Evolutionary conservation across 2,797 vertebrate species (phyloP).

Genomic region (Tinamus major): DNA sequence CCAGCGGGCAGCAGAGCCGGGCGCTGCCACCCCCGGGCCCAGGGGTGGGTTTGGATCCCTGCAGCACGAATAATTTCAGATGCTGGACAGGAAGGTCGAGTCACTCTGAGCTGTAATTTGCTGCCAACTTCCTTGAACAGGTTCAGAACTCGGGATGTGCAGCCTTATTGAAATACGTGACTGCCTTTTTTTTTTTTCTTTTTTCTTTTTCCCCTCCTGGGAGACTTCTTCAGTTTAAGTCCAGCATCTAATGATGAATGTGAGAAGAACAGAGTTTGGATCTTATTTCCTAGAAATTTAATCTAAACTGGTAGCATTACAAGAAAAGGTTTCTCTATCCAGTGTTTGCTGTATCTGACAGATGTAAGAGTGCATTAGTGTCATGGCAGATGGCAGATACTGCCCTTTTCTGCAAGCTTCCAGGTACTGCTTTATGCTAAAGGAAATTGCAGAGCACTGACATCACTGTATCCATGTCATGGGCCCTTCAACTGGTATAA

Average conservation of each 20-base stretch:
- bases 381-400: neutral
- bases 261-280: neutral
- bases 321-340: neutral
- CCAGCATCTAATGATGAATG: neutral
- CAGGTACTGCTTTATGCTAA: neutral
- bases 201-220: too few species aligned
- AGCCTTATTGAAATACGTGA: too few species aligned
- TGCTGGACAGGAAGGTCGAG: too few species aligned
- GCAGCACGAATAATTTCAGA: too few species aligned
- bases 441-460: neutral
- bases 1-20: too few species aligned
- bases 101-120: neutral
- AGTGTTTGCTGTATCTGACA: neutral
- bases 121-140: neutral
- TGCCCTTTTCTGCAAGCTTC: neutral
- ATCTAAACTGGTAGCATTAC: neutral
- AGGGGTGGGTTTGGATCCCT: neutral
- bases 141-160: neutral
- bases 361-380: neutral
- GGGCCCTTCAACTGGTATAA: rapidly evolving
- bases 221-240: neutral
- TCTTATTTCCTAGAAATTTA: neutral
- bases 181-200: neutral
- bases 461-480: neutral
- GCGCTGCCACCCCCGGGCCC: too few species aligned